Evolutionary conservation across 2,113 vertebrate species (phyloP), one percentile per base, ranked within the genome.

Genomic region (Seriola quinqueradiata): DNA sequence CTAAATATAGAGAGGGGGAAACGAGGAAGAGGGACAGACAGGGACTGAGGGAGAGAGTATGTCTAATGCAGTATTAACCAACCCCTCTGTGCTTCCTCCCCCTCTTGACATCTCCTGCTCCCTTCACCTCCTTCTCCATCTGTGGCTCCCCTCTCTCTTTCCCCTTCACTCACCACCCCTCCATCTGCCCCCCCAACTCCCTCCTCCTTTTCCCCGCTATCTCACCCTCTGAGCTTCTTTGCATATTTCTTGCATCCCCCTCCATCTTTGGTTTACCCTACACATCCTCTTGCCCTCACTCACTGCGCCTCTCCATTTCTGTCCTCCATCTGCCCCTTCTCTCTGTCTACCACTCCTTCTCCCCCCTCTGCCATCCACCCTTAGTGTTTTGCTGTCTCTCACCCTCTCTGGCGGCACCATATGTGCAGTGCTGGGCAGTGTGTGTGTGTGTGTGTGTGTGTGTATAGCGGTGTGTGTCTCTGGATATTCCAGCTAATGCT

Each of bases 1-100:
- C 90, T 95, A 95, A 94, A 93, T 94, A 94, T 93, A 95, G 93
- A 89, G 85, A 74, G 82, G 80, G 79, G 54, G 71, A 70, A 66
- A 77, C 8, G 69, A 84, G 81, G 84, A 69, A 81, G 87, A 71
- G 83, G 84, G 79, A 87, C 73, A 84, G 87, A 71, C 77, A 84
- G 75, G 86, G 88, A 85, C 82, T 21, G 63, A 89, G 85, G 72
- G 75, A 84, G 77, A 71, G 77, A 69, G 82, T 73, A 84, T 81
- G 82, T 90, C 83, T 84, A 87, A 93, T 90, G 91, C 92, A 90
- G 86, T 90, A 92, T 92, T 91, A 92, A 92, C 81, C 60, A 87
- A 64, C 75, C 83, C 90, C 87, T 81, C 82, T 87, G 82, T 86
- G 81, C 73, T 79, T 82, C 83, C 82, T 81, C 79, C 83, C 81